Base-by-base conservation (phyloP, 1,140 invertebrate genomes). In the Nasonia vitripennis region DNA sequence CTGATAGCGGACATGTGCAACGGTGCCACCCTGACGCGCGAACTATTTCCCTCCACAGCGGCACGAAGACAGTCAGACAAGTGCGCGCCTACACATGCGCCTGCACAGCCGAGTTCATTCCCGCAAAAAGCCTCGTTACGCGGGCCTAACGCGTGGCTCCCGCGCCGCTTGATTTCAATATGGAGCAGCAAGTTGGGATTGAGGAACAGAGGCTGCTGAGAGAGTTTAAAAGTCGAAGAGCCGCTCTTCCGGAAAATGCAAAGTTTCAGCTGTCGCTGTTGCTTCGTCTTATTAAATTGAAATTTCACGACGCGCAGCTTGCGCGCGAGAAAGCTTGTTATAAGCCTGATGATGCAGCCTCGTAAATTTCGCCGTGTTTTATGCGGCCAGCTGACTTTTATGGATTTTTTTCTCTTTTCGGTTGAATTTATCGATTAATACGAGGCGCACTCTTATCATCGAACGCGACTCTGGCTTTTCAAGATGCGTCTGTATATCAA, bases 251-350 rank as follows among this genome's bases (percentile, higher is more conserved):
- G 2, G 55, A 62, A 62, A 62, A 62, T 62, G 55, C 55, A 62
- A 62, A 62, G 55, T 62, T 62, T 62, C 55, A 62, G 55, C 55
- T 62, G 55, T 62, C 55, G 55, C 55, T n/a, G 55, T 62, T 62
- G 55, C 20, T 62, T n/a, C 55, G 55, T 62, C 55, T 62, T 62
- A 62, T 62, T 62, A 62, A 62, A 62, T 62, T 62, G 55, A 62
- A 62, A 62, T 62, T 62, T 62, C 55, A 62, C 55, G 20, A 62
- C 55, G 48, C 11, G 55, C 55, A 62, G 55, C 55, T 62, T 62
- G 55, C 55, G 55, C 20, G 55, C 20, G 20, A 17, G 55, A 14
- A 62, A 62, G 55, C 6, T 62, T 62, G 55, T 62, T n/a, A 7
- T 62, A 62, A 62, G 55, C 55, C 55, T 7, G 17, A 62, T 62